Base-by-base conservation (phyloP, 2,888 invertebrate genomes). In the Blomia tropicalis region DNA sequence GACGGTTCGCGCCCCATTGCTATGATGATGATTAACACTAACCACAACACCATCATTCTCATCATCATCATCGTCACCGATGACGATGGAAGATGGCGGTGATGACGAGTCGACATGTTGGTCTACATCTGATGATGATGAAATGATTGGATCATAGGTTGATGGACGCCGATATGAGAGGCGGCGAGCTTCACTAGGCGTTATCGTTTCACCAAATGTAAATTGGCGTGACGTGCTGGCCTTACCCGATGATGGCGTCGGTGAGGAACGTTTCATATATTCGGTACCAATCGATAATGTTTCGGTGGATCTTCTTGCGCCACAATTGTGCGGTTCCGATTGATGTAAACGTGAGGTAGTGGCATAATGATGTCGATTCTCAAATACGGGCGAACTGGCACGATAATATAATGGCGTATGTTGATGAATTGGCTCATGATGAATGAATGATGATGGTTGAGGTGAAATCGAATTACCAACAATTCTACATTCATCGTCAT, bases 361-460 rank as follows among this genome's bases (percentile, higher is more conserved):
- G 22, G 51, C 51, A n/a, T 47, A 47, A 22, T 11, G 7, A 7
- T 47, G 51, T 27, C 51, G 51, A 7, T 47, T 7, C 7, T 27
- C 51, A 19, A 47, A 47, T 14, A 47, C 51, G 51, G 51, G 51
- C n/a, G 51, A 47, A 27, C 51, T 47, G 51, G 51, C 22, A 11
- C 51, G 51, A 27, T 47, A 47, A 19, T 47, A 47, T 14, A 47
- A 27, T 47, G 23, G 51, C 22, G 7, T 7, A 19, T 47, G 51
- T n/a, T 25, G 11, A 11, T 19, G 51, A 47, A 11, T 11, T 25
- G 51, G 51, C 5, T 47, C 23, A n/a, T 41, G 41, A n/a, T 41
- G 41, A n/a, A 17, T 14, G n/a, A 17, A 14, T 14, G n/a, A 14
- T 17, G 41, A 14, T 11, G 51, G n/a, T n/a, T 47, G 51, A 17